These are phyloP conservation scores for Episyrphus balteatus DNA, from an alignment of 1,140 invertebrate genomes.

Conservation along the genomic window DNA sequence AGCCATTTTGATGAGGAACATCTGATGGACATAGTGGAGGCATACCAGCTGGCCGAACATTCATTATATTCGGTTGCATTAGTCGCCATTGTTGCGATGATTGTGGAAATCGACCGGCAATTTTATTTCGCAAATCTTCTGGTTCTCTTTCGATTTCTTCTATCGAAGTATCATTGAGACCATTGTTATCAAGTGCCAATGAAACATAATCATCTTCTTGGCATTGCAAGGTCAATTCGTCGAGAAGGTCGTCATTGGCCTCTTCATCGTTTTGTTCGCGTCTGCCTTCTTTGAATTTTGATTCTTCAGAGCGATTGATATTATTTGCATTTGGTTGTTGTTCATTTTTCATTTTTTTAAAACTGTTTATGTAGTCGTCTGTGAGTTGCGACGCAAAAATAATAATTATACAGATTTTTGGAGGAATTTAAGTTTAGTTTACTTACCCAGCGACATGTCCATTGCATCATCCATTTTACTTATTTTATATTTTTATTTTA, in stretches of 20 bases:
- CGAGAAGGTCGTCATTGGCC: constrained; percentile 2
- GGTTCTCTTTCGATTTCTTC: not conserved
- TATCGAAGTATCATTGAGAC: constrained; percentile 5
- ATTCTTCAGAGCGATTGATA: not conserved
- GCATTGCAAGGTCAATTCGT: not conserved
- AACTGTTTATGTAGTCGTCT: constrained; percentile 9
- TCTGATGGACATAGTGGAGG: constrained; percentile 6
- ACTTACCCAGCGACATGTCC: too few species aligned
- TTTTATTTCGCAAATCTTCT: constrained; percentile 5
- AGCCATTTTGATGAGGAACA: not conserved
- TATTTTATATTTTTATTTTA: too few species aligned
- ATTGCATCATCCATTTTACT: too few species aligned
- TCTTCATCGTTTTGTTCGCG: constrained; percentile 1
- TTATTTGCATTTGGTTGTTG: not conserved
- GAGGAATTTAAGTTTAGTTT: too few species aligned
- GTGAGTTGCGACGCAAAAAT: too few species aligned
- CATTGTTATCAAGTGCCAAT: not conserved
- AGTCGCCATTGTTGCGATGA: constrained; percentile 7
- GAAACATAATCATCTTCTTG: constrained; percentile 5
- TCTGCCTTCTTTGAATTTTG: constrained; percentile 1
- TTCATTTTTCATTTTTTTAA: not conserved
- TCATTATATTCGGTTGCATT: constrained; percentile 9
- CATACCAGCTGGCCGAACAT: constrained; percentile 7
- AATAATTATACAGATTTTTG: too few species aligned
- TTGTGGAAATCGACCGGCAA: not conserved